These are phyloP conservation scores for Plectrocnemia conspersa DNA, from an alignment of 1,140 invertebrate species.

Conservation along the genomic window DNA sequence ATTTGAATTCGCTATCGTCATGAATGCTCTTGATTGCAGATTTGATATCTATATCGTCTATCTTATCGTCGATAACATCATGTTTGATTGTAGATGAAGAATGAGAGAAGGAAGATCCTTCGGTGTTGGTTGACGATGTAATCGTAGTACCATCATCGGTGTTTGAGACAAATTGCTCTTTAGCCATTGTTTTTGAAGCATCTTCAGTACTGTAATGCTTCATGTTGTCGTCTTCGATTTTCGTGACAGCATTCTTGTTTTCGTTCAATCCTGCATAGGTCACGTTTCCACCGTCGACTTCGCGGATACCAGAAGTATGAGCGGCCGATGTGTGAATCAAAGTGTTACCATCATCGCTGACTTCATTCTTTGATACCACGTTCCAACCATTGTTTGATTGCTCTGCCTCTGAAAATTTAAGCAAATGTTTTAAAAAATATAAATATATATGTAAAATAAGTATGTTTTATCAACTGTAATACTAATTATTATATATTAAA, in stretches of 20 bases:
- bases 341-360: constrained; percentile 47
- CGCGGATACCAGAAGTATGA: constrained; percentile 52
- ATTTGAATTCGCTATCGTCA: constrained; percentile 6
- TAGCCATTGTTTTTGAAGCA: constrained; percentile 53
- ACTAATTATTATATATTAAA: too few relatives aligned
- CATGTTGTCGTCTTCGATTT: constrained; percentile 59
- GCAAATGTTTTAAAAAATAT: too few relatives aligned
- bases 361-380: constrained; percentile 46
- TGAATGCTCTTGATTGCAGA: constrained; percentile 7
- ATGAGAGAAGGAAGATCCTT: constrained; percentile 41
- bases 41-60: constrained; percentile 2
- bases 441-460: too few relatives aligned
- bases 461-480: too few relatives aligned
- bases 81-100: constrained; percentile 31
- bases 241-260: constrained; percentile 52
- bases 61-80: constrained; percentile 14
- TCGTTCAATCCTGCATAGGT: constrained; percentile 57
- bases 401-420: constrained; percentile 48
- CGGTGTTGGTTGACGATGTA: constrained; percentile 47
- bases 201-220: constrained; percentile 56
- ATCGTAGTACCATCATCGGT: constrained; percentile 48
- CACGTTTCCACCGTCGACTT: constrained; percentile 56
- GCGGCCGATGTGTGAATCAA: constrained; percentile 44
- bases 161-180: constrained; percentile 57
- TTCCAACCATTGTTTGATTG: constrained; percentile 49